phyloP scores from a whole-genome alignment of 2,888 invertebrate species.

The Phalangium opilio region DNA sequence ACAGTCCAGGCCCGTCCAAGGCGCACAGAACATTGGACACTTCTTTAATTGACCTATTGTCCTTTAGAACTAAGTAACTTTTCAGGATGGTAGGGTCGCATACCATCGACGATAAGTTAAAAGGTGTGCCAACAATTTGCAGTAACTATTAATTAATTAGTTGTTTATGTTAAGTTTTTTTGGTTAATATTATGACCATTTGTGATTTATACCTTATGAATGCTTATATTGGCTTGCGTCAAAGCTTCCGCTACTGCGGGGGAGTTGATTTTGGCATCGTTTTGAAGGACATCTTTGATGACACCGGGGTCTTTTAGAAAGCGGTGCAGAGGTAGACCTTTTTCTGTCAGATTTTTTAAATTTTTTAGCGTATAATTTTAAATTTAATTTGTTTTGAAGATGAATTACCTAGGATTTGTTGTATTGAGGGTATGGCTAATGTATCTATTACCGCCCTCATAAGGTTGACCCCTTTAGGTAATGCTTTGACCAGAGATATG shows the following conservation, averaged over 20 bases:
- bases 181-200: not conserved
- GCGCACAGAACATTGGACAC: not conserved
- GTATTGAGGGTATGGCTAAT: conserved; percentile 10
- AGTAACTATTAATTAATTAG: not conserved
- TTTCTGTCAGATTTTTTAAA: not conserved
- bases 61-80: not conserved
- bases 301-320: not conserved
- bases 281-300: not conserved
- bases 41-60: not conserved
- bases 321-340: not conserved
- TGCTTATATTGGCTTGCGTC: not conserved
- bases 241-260: conserved; percentile 1
- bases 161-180: no score
- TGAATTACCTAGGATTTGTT: conserved; percentile 8
- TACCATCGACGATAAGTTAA: not conserved
- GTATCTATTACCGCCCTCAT: conserved; percentile 18
- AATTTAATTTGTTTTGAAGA: not conserved
- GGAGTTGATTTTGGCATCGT: not conserved
- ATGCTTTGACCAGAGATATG: conserved; percentile 13
- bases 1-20: not conserved
- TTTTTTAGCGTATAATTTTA: not conserved
- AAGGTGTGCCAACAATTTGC: not conserved
- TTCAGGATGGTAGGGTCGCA: not conserved
- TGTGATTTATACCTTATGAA: not conserved
- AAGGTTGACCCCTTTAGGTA: conserved; percentile 19